A percentile compares a stretch with the other conserved stretches of the same genome.
These are phyloP conservation scores for Leptonema lineaticorne DNA, from an alignment of 1,140 invertebrate species.

Conservation along the genomic window DNA sequence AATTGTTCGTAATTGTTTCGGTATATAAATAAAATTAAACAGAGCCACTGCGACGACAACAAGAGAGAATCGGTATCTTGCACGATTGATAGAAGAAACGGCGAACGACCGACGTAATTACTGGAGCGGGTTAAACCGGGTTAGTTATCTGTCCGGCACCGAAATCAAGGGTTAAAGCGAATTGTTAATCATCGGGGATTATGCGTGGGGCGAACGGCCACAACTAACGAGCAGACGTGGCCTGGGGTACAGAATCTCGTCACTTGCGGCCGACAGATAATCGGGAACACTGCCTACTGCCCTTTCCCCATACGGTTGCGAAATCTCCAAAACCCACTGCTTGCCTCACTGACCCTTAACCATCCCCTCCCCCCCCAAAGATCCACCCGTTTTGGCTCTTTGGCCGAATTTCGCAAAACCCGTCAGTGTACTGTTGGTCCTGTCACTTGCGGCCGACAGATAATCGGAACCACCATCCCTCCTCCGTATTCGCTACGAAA, in stretches of 20 bases:
- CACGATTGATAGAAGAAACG: too few relatives aligned
- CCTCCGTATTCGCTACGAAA: not conserved
- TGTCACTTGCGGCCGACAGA: too few relatives aligned
- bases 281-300: not conserved
- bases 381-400: not conserved
- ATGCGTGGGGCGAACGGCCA: not conserved
- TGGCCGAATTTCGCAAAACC: not conserved
- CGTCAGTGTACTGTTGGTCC: too few relatives aligned
- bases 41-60: too few relatives aligned
- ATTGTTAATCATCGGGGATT: constrained; percentile 15
- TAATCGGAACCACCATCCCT: not conserved
- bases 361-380: not conserved
- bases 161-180: constrained; percentile 14
- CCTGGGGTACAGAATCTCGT: not conserved
- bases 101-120: not conserved
- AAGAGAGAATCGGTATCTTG: too few relatives aligned
- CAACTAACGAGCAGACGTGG: constrained; percentile 8
- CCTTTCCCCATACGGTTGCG: not conserved
- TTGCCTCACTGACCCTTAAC: not conserved
- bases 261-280: not conserved
- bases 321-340: not conserved
- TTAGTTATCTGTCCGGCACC: not conserved
- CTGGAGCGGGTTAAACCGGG: constrained; percentile 15
- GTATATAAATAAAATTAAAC: too few relatives aligned
- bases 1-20: too few relatives aligned